These are phyloP conservation scores for Ploceus nigricollis DNA, from an alignment of 2,113 vertebrate genomes.

Conservation along the genomic window DNA sequence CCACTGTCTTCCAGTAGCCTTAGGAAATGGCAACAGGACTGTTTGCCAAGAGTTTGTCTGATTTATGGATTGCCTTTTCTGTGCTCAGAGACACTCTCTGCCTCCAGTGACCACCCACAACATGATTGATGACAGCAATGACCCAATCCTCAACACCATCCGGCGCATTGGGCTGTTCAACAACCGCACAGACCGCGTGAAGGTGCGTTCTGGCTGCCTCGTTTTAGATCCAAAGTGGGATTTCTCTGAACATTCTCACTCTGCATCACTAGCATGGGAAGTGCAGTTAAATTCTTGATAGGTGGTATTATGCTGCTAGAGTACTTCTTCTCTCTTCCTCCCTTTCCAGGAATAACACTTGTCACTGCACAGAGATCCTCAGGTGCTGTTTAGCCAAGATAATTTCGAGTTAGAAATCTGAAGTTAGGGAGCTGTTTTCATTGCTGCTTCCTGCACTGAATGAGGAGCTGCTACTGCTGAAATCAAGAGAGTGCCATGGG, in stretches of 20 bases:
- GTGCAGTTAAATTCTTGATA: not conserved
- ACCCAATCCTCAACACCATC: slow-evolving; percentile 91
- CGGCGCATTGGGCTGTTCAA: slow-evolving; percentile 94
- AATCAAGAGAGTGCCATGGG: not conserved
- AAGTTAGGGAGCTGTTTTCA: not conserved
- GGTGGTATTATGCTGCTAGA: not conserved
- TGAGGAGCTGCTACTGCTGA: not conserved
- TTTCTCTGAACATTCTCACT: not conserved
- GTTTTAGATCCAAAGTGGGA: not conserved
- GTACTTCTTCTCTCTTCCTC: not conserved
- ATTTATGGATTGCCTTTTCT: not conserved
- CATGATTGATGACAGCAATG: slow-evolving; percentile 88
- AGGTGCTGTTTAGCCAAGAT: not conserved
- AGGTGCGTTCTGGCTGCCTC: slow-evolving; percentile 70
- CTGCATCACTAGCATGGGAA: not conserved
- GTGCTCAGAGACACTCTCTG: slow-evolving; percentile 82
- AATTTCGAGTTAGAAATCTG: not conserved
- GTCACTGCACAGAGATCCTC: not conserved
- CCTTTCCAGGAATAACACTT: not conserved
- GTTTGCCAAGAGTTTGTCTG: not conserved
- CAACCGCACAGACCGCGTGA: slow-evolving; percentile 87
- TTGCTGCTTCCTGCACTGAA: not conserved
- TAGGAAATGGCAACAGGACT: not conserved
- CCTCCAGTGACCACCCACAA: slow-evolving; percentile 98
- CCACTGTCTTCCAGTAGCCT: not conserved